Conservation (phyloP, 2,888 invertebrate genomes). For the Chydorus sphaericus region DNA sequence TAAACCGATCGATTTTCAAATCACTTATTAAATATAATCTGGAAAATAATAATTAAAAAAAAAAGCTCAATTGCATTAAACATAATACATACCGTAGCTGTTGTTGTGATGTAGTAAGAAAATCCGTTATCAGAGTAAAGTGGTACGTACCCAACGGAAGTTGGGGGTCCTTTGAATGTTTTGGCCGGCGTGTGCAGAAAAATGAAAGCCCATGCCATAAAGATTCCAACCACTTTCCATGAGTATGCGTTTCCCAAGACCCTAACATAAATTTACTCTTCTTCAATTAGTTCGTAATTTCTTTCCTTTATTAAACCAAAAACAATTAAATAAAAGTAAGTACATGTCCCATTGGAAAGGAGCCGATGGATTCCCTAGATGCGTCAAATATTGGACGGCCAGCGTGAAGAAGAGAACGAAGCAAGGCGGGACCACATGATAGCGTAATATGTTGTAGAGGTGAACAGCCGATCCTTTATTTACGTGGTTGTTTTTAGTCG, state of each 20-base stretch:
- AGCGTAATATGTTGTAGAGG: constrained; percentile 18
- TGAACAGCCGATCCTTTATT: neutral
- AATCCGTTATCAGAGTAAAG: constrained; percentile 34
- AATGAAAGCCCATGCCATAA: constrained; percentile 29
- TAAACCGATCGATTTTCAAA: too few species aligned
- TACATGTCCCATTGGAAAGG: constrained; percentile 16
- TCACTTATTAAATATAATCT: neutral
- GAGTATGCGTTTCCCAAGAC: constrained; percentile 24
- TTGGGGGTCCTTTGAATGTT: constrained; percentile 32
- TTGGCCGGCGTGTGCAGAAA: constrained; percentile 30
- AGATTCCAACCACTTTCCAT: constrained; percentile 24
- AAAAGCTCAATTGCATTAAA: too few species aligned
- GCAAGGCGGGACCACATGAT: constrained; percentile 25
- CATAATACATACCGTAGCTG: constrained; percentile 28
- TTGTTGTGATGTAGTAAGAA: constrained; percentile 31
- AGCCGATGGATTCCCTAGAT: constrained; percentile 22
- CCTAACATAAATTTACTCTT: too few species aligned
- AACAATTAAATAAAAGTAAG: neutral
- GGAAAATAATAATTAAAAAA: too few species aligned
- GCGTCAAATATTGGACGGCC: constrained; percentile 24
- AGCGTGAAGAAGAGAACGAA: constrained; percentile 26
- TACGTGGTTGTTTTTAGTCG: too few species aligned
- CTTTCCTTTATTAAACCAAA: too few species aligned
- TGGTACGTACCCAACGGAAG: constrained; percentile 34
- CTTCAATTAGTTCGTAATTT: neutral